Evolutionary conservation across 1,140 invertebrate genomes (phyloP).

Genomic region (Drosophila subobscura): DNA sequence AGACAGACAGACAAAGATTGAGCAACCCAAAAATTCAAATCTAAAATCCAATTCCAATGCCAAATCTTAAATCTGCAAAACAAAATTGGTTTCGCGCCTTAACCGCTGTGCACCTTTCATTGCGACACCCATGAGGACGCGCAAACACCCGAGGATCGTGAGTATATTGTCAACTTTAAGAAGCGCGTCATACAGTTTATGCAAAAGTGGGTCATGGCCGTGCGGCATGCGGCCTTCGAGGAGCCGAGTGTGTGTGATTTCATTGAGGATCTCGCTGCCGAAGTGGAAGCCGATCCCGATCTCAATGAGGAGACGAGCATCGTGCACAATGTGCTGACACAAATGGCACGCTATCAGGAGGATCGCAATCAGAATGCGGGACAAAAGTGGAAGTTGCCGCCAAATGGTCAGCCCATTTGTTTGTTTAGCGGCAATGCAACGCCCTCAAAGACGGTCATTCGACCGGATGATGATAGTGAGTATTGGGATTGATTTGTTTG

Average conservation of each 20-base stretch:
- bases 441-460: conserved; percentile 85
- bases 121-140: conserved; percentile 76
- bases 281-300: conserved; percentile 88
- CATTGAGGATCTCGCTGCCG: conserved; percentile 89
- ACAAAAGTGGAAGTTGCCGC: conserved; percentile 89
- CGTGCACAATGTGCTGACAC: conserved; percentile 88
- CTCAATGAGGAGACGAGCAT: conserved; percentile 87
- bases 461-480: conserved; percentile 89
- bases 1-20: not conserved
- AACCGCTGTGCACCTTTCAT: conserved; percentile 83
- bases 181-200: conserved; percentile 91
- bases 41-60: conserved; percentile 22
- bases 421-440: conserved; percentile 86
- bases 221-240: conserved; percentile 90
- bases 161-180: conserved; percentile 90
- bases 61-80: conserved; percentile 4
- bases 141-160: conserved; percentile 86
- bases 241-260: conserved; percentile 89
- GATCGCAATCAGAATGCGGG: conserved; percentile 85
- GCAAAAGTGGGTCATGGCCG: conserved; percentile 90
- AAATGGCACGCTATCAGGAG: conserved; percentile 86
- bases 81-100: conserved; percentile 82
- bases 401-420: conserved; percentile 88
- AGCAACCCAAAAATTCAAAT: conserved; percentile 5
- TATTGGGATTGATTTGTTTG: conserved; percentile 10